A percentile compares a stretch with the other conserved stretches of the same genome.
phyloP scores from a whole-genome alignment of 1,140 invertebrate species.

The Adoxophyes honmai region DNA sequence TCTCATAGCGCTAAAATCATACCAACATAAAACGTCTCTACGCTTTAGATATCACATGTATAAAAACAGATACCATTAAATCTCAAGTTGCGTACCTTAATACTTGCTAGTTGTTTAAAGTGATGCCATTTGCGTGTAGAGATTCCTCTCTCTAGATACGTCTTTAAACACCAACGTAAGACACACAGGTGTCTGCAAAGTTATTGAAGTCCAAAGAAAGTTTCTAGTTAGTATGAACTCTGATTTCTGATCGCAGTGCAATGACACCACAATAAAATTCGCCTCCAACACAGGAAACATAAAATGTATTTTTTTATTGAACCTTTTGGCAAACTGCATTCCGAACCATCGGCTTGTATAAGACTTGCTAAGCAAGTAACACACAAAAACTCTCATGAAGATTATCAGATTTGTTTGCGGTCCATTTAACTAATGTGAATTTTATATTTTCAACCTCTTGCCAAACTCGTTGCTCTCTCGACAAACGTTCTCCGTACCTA shows the following conservation, averaged over 20 bases:
- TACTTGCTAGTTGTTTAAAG: too few species aligned
- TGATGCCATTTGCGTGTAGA: too few species aligned
- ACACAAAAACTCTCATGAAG: constrained; percentile 8
- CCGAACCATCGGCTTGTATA: constrained; percentile 22
- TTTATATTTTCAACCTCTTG: not conserved
- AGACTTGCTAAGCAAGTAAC: constrained; percentile 14
- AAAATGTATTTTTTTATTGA: constrained; percentile 58
- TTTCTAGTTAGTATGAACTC: constrained; percentile 26
- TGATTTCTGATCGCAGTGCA: constrained; percentile 43
- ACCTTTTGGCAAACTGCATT: constrained; percentile 59
- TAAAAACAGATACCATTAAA: too few species aligned
- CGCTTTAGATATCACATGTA: too few species aligned
- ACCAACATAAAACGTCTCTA: too few species aligned
- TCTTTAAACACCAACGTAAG: too few species aligned
- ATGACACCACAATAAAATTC: constrained; percentile 63
- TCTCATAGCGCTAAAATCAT: too few species aligned
- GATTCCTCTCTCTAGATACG: too few species aligned
- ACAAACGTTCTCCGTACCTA: too few species aligned
- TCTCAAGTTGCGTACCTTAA: too few species aligned
- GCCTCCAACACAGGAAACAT: constrained; percentile 61
- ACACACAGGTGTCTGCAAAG: too few species aligned
- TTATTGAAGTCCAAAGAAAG: too few species aligned
- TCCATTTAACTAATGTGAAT: not conserved
- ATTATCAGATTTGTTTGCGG: constrained; percentile 6
- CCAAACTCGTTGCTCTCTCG: not conserved